Percentiles rank a stretch among this genome's conserved stretches.
phyloP scores from a whole-genome alignment of 2,888 invertebrate genomes.

The Tetragnatha montana region DNA sequence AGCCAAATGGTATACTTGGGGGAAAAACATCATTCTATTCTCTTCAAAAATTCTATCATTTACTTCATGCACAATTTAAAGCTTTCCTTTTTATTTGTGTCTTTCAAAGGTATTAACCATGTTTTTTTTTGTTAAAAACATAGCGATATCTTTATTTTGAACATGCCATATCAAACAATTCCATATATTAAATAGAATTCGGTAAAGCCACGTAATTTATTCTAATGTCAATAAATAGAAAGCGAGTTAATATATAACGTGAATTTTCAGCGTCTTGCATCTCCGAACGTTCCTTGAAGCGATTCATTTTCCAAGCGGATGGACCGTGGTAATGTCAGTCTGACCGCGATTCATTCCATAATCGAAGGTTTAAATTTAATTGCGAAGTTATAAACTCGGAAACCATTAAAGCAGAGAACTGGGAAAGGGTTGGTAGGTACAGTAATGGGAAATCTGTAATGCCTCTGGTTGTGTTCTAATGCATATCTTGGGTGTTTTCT shows the following conservation, averaged over 20 bases:
- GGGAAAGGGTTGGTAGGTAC: background rate
- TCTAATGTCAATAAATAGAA: background rate
- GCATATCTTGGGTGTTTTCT: too few species aligned
- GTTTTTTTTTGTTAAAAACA: too few species aligned
- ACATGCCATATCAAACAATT: too few species aligned
- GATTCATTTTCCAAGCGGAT: constrained; percentile 54
- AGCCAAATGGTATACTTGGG: too few species aligned
- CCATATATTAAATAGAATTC: background rate
- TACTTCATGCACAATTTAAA: too few species aligned
- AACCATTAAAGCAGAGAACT: constrained; percentile 6
- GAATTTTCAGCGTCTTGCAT: background rate
- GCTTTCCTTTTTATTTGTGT: too few species aligned
- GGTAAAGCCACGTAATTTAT: background rate
- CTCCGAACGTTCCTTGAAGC: constrained; percentile 4
- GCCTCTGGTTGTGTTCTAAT: too few species aligned
- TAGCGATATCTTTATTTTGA: too few species aligned
- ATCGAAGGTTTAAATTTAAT: constrained; percentile 63
- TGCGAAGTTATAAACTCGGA: constrained; percentile 44
- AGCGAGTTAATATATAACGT: background rate
- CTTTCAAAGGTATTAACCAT: too few species aligned
- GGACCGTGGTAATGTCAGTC: constrained; percentile 3
- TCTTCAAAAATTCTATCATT: too few species aligned
- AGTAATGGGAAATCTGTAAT: background rate
- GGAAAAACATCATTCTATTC: too few species aligned
- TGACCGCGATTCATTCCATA: constrained; percentile 19